phyloP scores from a whole-genome alignment of 2,888 invertebrate species.

The Netelia virgata region DNA sequence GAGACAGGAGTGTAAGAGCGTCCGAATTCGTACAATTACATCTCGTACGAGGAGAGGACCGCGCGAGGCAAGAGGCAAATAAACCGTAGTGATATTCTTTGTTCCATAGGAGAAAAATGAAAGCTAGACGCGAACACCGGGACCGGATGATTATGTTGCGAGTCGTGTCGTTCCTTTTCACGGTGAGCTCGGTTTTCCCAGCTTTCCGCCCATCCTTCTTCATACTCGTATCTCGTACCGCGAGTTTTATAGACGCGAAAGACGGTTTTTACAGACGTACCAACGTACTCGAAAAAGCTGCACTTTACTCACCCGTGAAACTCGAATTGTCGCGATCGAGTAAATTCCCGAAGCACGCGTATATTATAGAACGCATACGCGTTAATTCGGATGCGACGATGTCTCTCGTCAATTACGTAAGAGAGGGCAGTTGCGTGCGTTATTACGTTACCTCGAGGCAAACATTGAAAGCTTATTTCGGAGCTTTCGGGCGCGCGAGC shows the following conservation, averaged over 20 bases:
- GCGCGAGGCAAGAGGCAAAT: conserved; percentile 31
- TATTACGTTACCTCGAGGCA: conserved; percentile 68
- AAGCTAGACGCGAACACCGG: conserved; percentile 62
- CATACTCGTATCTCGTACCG: conserved; percentile 25
- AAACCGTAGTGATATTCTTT: conserved; percentile 38
- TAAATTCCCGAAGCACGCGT: not conserved
- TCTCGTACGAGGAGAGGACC: conserved; percentile 16
- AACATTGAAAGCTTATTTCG: conserved; percentile 71
- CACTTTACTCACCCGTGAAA: not conserved
- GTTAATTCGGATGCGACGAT: not conserved
- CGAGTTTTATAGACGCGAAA: not conserved
- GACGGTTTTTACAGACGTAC: not conserved
- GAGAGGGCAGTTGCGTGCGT: not conserved
- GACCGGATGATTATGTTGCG: conserved; percentile 76
- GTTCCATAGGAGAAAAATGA: conserved; percentile 28
- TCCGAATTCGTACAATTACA: conserved; percentile 28
- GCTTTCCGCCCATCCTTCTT: conserved; percentile 42
- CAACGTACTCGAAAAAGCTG: not conserved
- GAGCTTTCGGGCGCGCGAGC: conserved; percentile 33
- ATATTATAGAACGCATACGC: not conserved
- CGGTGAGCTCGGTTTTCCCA: not conserved
- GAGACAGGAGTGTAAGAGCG: conserved; percentile 42
- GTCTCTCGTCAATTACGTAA: not conserved
- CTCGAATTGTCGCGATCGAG: not conserved
- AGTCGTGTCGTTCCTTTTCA: conserved; percentile 60